Evolutionary conservation across 2,113 vertebrate species (phyloP).

Genomic region (Tenrec ecaudatus): DNA sequence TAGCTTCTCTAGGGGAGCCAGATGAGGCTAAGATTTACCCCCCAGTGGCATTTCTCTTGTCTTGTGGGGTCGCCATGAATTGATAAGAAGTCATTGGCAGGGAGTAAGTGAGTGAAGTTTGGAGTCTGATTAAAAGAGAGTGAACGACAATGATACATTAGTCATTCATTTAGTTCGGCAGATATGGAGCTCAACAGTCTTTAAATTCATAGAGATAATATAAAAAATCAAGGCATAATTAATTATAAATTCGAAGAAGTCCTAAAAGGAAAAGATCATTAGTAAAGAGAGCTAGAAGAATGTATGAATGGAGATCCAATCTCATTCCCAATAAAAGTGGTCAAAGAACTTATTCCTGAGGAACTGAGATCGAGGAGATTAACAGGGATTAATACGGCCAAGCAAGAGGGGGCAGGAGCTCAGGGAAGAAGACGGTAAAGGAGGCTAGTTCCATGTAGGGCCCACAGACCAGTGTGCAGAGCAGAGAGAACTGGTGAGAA

Average conservation of each 20-base stretch:
- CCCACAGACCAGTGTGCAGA: not conserved
- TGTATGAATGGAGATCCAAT: not conserved
- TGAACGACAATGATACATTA: not conserved
- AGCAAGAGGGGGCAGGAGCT: not conserved
- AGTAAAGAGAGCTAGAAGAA: not conserved
- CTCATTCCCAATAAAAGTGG: not conserved
- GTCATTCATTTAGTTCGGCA: not conserved
- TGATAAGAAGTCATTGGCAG: too few species aligned
- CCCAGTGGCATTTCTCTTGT: too few species aligned
- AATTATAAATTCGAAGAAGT: slow-evolving; percentile 22
- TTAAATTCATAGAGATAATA: not conserved
- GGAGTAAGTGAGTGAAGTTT: too few species aligned
- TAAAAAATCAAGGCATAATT: not conserved
- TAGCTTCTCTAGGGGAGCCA: too few species aligned
- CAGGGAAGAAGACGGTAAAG: not conserved
- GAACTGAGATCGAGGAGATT: not conserved
- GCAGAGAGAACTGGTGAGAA: not conserved
- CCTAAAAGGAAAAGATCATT: not conserved
- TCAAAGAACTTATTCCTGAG: not conserved
- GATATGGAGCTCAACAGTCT: not conserved
- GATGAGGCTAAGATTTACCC: too few species aligned
- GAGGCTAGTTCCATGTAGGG: not conserved
- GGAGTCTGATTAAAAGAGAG: not conserved
- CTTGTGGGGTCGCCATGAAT: too few species aligned
- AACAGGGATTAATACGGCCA: not conserved